A percentile compares a stretch with the other conserved stretches of the same genome.
These are phyloP conservation scores for Phylloscopus trochiloides DNA, from an alignment of 2,113 vertebrate species.

Conservation along the genomic window DNA sequence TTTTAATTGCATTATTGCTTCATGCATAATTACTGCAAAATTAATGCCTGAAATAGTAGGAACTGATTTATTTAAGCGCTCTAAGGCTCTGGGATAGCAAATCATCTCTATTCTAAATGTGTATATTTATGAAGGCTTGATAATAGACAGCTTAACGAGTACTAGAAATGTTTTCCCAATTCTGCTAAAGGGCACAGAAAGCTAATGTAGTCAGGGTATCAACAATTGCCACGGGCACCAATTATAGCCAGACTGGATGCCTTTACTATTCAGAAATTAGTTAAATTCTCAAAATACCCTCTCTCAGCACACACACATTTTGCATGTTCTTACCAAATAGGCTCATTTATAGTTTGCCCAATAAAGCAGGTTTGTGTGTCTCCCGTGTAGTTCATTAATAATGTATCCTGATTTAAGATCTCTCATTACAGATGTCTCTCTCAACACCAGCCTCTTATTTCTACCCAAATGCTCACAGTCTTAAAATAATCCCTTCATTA, in stretches of 20 bases:
- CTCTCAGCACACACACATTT: constrained; percentile 11
- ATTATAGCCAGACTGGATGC: constrained; percentile 39
- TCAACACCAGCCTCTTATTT: background rate
- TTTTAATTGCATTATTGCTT: constrained; percentile 59
- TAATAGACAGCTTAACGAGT: constrained; percentile 63
- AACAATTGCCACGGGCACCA: constrained; percentile 61
- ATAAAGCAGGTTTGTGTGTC: constrained; percentile 16
- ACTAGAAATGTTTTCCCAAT: constrained; percentile 45
- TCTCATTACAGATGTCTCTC: constrained; percentile 2
- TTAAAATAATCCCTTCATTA: constrained; percentile 45
- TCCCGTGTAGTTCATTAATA: constrained; percentile 41
- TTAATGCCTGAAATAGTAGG: constrained; percentile 46
- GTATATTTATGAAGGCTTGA: constrained; percentile 61
- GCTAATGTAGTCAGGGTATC: constrained; percentile 31
- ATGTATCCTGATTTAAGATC: constrained; percentile 37
- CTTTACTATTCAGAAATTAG: constrained; percentile 33
- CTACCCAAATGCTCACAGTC: background rate
- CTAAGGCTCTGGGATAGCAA: constrained; percentile 52
- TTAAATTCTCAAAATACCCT: constrained; percentile 55
- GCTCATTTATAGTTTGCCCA: constrained; percentile 29
- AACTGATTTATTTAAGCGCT: constrained; percentile 64
- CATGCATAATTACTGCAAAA: constrained; percentile 60
- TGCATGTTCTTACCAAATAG: constrained; percentile 1
- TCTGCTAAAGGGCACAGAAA: constrained; percentile 47
- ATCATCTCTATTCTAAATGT: constrained; percentile 36